Evolutionary conservation across 2,888 invertebrate genomes (phyloP).

Genomic region (Rhaphigaster nebulosa): DNA sequence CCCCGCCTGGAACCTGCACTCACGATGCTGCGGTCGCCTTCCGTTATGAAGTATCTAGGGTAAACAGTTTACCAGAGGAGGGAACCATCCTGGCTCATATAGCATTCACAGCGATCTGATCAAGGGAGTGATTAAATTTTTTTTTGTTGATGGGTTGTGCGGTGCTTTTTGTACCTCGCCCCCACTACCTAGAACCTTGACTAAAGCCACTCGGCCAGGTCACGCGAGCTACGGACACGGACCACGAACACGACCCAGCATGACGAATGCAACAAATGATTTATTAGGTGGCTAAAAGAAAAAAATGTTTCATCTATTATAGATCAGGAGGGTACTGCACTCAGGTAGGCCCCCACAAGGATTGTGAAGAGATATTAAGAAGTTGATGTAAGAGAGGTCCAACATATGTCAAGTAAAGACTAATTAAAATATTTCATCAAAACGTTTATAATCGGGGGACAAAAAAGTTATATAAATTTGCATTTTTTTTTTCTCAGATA

Average conservation of each 20-base stretch:
- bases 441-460: too few relatives aligned
- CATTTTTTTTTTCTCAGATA: too few relatives aligned
- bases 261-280: constrained; percentile 46
- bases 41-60: background rate
- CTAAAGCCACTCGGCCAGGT: background rate
- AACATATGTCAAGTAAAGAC: background rate
- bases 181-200: background rate
- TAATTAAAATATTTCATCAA: background rate
- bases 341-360: background rate
- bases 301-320: background rate
- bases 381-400: background rate
- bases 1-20: background rate
- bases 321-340: constrained; percentile 8
- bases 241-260: constrained; percentile 34
- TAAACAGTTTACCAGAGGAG: background rate
- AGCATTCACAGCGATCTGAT: background rate
- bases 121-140: background rate
- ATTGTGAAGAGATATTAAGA: background rate
- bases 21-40: background rate
- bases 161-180: background rate
- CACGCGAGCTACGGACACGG: constrained; percentile 14
- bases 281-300: constrained; percentile 1
- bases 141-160: background rate
- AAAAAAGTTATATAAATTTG: too few relatives aligned
- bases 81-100: background rate